Conservation (phyloP, 2,888 invertebrate species). For the Julus scanicus region DNA sequence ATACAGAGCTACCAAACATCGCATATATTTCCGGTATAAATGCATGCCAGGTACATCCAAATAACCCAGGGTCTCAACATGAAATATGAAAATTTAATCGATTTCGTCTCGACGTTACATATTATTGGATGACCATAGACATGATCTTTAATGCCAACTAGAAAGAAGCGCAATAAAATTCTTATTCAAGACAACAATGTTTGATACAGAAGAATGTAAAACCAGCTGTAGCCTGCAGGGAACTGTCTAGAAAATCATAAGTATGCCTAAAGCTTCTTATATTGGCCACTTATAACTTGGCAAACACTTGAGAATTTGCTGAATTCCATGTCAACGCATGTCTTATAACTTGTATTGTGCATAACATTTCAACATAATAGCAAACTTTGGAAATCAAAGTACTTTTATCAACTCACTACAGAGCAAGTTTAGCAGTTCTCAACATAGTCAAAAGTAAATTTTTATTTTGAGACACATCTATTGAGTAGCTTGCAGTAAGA, state of each 20-base stretch:
- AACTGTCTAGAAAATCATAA: background rate
- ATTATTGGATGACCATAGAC: background rate
- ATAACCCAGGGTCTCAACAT: background rate
- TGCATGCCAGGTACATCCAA: background rate
- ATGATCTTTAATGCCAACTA: background rate
- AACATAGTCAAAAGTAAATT: too few relatives aligned
- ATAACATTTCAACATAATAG: background rate
- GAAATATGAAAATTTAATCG: background rate
- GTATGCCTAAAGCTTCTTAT: background rate
- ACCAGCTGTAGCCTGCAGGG: background rate
- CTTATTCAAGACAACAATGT: background rate
- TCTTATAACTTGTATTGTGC: background rate
- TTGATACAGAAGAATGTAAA: background rate
- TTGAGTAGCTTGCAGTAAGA: too few relatives aligned
- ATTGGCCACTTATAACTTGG: background rate
- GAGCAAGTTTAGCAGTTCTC: background rate
- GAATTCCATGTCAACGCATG: background rate
- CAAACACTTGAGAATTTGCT: background rate
- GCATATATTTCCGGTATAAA: conserved; percentile 28
- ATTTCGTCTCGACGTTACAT: conserved; percentile 25
- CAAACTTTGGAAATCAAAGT: background rate
- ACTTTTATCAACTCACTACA: background rate
- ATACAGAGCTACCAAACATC: background rate
- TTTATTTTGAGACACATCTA: too few relatives aligned
- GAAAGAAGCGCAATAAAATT: background rate